Percentiles rank a stretch among this genome's conserved stretches.
These are phyloP conservation scores for Brachypodius melanocephalos DNA, from an alignment of 2,113 vertebrate species.

Conservation along the genomic window DNA sequence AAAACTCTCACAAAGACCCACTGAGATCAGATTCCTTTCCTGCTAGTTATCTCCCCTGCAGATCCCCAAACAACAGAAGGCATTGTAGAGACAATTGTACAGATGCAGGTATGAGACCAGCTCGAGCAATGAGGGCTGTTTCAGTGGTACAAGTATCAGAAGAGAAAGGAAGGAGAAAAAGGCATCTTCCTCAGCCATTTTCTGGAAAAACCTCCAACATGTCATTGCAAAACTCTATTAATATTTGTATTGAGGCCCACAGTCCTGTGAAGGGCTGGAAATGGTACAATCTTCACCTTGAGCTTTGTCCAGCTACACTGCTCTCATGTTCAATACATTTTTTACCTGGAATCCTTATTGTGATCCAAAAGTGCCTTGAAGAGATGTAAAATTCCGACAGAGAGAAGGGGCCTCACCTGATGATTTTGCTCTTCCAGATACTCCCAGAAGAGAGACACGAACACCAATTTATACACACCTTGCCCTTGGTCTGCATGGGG, in stretches of 20 bases:
- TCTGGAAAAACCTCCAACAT: not conserved
- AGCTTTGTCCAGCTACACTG: not conserved
- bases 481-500: accelerated
- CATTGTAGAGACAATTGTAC: constrained; percentile 52
- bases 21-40: constrained; percentile 61
- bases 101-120: constrained; percentile 38
- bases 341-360: not conserved
- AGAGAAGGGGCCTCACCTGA: not conserved
- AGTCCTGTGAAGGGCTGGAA: not conserved
- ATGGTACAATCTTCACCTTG: not conserved
- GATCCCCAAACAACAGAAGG: constrained; percentile 61
- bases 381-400: not conserved
- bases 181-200: not conserved
- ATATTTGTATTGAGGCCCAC: not conserved
- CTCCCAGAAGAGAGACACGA: not conserved
- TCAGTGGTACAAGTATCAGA: not conserved
- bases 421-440: not conserved
- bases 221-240: not conserved
- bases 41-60: constrained; percentile 35
- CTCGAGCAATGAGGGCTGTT: not conserved
- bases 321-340: not conserved
- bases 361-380: not conserved
- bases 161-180: not conserved
- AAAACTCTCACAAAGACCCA: constrained; percentile 58
- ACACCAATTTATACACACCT: not conserved